Evolutionary conservation across 2,797 vertebrate species (phyloP), one percentile per base, ranked within the genome.

Genomic region (Lacerta agilis): DNA sequence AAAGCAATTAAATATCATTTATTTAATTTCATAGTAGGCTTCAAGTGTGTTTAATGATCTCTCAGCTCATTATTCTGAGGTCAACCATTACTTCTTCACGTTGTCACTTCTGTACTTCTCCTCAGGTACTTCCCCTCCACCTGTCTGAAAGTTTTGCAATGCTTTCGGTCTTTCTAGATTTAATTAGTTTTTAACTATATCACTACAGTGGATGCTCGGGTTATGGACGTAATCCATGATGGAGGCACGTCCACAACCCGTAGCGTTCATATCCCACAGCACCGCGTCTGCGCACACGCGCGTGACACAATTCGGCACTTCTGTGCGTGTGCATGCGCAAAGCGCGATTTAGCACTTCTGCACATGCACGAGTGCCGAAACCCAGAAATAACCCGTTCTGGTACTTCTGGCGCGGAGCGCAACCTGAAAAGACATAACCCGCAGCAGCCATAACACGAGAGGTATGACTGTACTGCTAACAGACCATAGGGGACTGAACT

Each of bases 1-100:
- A 82, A 82, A 82, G 45, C 80, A 87, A 94, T 93, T 91, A 92
- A 89, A 86, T 67, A 83, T 41, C 76, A 11, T 17, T 71, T 58
- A 18, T 58, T 66, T 91, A 94, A 85, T 83, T 89, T 93, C 88
- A 83, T 27, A 86, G 75, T 79, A 91, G 85, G 2, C 58, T 3
- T 61, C 87, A 78, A n/a, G 71, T 89, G 29, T 29, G 76, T 81
- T 81, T 89, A 45, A 0, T 1, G 11, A 29, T 18, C 94, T 92
- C 38, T 55, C 23, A 5, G 2, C 0, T 89, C 72, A 85, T 15
- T 89, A 55, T 90, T 91, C 83, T 83, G 23, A 79, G 49, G 55
- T 64, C 55, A 82, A 81, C 58, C 83, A 79, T 58, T 86, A 64
- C 3, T 87, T 45, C 83, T 91, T 84, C 58, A 88, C 85, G 58